A percentile compares a stretch with the other conserved stretches of the same genome.
These are phyloP conservation scores for Aphaenogaster ashmeadi DNA, from an alignment of 1,140 invertebrate genomes.

Conservation along the genomic window DNA sequence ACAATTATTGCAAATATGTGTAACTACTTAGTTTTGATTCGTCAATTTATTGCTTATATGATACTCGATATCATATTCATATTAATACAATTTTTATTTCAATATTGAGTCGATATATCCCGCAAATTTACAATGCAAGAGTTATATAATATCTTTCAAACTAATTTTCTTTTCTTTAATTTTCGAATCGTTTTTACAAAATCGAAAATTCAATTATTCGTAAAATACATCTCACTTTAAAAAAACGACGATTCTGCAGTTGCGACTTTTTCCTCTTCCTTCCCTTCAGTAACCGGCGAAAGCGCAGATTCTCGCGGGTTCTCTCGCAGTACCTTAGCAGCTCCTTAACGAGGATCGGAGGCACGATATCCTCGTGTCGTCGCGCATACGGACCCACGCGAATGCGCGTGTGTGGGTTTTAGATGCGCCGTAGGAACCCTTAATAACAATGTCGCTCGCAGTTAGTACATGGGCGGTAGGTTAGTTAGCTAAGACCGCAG, in stretches of 20 bases:
- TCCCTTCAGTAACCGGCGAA: neutral
- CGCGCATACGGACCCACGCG: conserved; percentile 17
- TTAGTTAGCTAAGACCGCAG: conserved; percentile 80
- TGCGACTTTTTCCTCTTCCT: neutral
- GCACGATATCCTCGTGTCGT: conserved; percentile 47
- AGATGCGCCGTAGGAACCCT: conserved; percentile 65
- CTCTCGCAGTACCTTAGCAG: conserved; percentile 66
- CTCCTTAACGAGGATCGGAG: conserved; percentile 78
- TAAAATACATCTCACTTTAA: neutral
- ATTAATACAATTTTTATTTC: neutral
- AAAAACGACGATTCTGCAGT: neutral
- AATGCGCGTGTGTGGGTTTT: conserved; percentile 47
- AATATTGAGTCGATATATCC: neutral
- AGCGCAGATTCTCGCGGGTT: conserved; percentile 26
- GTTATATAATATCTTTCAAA: neutral
- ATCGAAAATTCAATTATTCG: neutral
- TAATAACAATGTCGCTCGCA: conserved; percentile 84
- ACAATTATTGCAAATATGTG: neutral
- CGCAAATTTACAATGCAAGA: neutral
- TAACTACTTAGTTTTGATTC: neutral
- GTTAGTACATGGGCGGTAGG: conserved; percentile 80
- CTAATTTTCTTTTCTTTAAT: neutral
- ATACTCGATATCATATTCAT: neutral
- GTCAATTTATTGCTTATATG: neutral
- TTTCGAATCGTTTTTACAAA: neutral